phyloP scores from a whole-genome alignment of 1,140 invertebrate species.

The Asbolus verrucosus region DNA sequence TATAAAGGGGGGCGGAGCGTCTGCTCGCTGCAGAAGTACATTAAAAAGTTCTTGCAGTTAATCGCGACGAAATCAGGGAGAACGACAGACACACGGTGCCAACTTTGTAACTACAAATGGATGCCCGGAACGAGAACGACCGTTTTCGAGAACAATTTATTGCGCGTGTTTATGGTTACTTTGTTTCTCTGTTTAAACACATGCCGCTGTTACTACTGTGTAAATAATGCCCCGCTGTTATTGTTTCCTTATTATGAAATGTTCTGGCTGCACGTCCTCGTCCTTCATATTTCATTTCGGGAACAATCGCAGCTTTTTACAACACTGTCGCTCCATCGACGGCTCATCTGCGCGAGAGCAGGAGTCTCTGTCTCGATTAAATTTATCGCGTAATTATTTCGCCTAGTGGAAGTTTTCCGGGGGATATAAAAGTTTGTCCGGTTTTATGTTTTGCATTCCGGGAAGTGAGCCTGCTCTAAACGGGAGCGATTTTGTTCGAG shows the following conservation, averaged over 20 bases:
- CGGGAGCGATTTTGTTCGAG: no score
- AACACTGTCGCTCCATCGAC: no score
- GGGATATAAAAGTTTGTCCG: no score
- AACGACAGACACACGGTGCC: slow-evolving; percentile 24
- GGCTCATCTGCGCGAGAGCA: no score
- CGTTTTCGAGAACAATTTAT: slow-evolving; percentile 25
- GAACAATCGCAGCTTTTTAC: no score
- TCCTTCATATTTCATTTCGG: neutral
- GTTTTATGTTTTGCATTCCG: no score
- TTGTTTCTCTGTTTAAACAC: slow-evolving; percentile 33
- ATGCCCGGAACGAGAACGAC: slow-evolving; percentile 6
- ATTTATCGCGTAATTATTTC: slow-evolving; percentile 28
- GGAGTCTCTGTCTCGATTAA: neutral
- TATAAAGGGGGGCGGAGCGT: slow-evolving; percentile 1
- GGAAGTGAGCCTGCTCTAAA: no score
- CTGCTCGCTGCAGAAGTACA: neutral
- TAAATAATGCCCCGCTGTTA: slow-evolving; percentile 15
- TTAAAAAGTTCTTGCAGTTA: slow-evolving; percentile 33
- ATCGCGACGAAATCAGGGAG: slow-evolving; percentile 6
- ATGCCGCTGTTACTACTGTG: slow-evolving; percentile 36
- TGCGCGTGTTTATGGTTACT: slow-evolving; percentile 36
- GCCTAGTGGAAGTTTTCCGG: no score
- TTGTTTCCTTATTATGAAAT: slow-evolving; percentile 26
- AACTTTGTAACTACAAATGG: slow-evolving; percentile 39
- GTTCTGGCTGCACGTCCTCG: neutral